phyloP scores from a whole-genome alignment of 2,888 invertebrate genomes.

The Agonopterix alstromeriana region DNA sequence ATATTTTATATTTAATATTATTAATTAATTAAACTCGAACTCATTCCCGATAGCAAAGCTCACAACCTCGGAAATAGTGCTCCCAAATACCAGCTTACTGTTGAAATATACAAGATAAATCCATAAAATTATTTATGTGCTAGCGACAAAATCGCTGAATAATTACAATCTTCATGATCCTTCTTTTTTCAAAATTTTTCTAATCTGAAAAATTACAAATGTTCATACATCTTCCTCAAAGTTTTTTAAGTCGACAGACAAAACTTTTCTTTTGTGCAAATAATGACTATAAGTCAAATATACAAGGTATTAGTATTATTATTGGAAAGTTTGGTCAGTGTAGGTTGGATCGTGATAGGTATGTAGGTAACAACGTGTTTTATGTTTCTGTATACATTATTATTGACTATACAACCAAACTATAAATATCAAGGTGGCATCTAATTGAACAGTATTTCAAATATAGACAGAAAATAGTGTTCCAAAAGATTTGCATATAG shows the following conservation, averaged over 20 bases:
- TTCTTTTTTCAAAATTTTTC: too few relatives aligned
- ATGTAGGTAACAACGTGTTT: conserved; percentile 37
- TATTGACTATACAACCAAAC: too few relatives aligned
- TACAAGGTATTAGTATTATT: conserved; percentile 19
- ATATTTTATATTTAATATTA: conserved; percentile 45
- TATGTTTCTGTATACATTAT: background rate
- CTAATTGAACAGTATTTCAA: too few relatives aligned
- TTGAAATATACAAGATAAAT: conserved; percentile 52
- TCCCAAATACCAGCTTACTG: conserved; percentile 74
- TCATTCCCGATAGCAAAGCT: conserved; percentile 72
- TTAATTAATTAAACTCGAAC: conserved; percentile 57
- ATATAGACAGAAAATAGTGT: too few relatives aligned
- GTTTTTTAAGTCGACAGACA: background rate
- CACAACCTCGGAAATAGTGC: conserved; percentile 76
- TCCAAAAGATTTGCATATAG: too few relatives aligned
- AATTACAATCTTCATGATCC: too few relatives aligned
- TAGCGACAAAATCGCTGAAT: too few relatives aligned
- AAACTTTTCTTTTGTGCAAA: conserved; percentile 39
- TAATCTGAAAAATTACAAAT: conserved; percentile 1
- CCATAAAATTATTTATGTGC: conserved; percentile 23
- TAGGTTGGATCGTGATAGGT: conserved; percentile 34
- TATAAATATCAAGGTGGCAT: too few relatives aligned
- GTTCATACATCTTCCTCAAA: too few relatives aligned
- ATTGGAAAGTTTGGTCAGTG: conserved; percentile 21
- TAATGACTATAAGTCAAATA: conserved; percentile 19